Base-by-base conservation (phyloP, 2,888 invertebrate species). In the Caenorhabditis japonica region DNA sequence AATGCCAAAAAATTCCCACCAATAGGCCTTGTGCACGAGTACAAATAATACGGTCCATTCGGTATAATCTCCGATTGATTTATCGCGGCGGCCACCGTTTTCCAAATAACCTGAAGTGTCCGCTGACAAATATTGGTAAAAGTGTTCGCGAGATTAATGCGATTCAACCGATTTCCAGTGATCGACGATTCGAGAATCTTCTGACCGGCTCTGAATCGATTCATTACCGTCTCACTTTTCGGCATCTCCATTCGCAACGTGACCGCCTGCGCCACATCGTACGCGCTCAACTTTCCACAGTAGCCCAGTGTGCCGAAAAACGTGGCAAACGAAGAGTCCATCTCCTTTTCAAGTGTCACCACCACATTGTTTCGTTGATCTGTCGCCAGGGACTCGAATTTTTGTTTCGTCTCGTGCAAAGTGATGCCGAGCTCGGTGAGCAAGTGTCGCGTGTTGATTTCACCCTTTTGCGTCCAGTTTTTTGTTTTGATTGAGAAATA, bases 401-500 rank as follows among this genome's bases (percentile, higher is more conserved):
- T 80, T 52, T 85, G 83, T 8, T 56, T 62, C 19, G 82, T 80
- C 64, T 86, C 85, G 15, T 66, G 61, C 30, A 86, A 60, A 4
- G 85, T 82, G 10, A 86, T 66, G 4, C 86, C 84, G 43, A 76
- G 58, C 2, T 55, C 51, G 10, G 84, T 77, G 17, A 84, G 62
- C 23, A 82, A 68, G 19, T 79, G 76, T 55, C 79, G 77, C 38
- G 82, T 76, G 19, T 80, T 73, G 19, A 58, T 53, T 30, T 83
- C 83, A 17, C 86, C 86, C 46, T 74, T 69, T 61, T 86, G 85
- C 5, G 66, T 83, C 85, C 86, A 85, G 55, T 86, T 78, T 44
- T 75, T 70, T 12, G 83, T 82, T 43, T 76, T 62, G 27, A 84
- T 84, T 4, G 84, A 74, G 44, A 86, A 86, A 41, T 70, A 73